These are phyloP conservation scores for Salvator merianae DNA, from an alignment of 2,113 vertebrate genomes.

Conservation along the genomic window DNA sequence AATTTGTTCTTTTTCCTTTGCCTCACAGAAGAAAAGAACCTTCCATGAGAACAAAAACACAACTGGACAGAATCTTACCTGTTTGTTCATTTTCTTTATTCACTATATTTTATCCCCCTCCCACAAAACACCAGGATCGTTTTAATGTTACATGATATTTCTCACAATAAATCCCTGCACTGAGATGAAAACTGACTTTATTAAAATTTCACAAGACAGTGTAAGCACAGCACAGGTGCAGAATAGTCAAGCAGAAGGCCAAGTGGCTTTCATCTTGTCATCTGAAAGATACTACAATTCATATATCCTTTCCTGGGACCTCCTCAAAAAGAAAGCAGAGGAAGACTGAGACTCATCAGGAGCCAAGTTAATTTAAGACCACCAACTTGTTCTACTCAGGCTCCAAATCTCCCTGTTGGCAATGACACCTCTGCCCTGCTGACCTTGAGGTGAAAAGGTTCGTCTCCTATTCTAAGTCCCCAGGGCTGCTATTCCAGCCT, in stretches of 20 bases:
- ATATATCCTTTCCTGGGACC: neutral
- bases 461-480: slow-evolving; percentile 25
- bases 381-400: slow-evolving; percentile 3
- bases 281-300: neutral
- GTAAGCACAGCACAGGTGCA: neutral
- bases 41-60: neutral
- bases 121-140: neutral
- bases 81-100: neutral
- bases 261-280: neutral
- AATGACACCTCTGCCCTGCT: slow-evolving; percentile 13
- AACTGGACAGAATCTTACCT: neutral
- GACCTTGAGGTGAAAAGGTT: slow-evolving; percentile 33
- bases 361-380: slow-evolving; percentile 27
- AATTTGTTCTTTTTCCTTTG: neutral
- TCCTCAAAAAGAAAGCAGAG: neutral
- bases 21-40: neutral
- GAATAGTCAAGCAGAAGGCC: neutral
- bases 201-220: neutral
- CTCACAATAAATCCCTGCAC: neutral
- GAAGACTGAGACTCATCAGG: neutral
- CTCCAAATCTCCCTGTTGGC: neutral
- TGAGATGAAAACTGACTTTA: neutral
- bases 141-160: neutral
- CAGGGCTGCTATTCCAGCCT: neutral
- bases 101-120: neutral